Evolutionary conservation across 2,888 invertebrate species (phyloP), one percentile per base, ranked within the genome.

Genomic region (Rhimphoctona megacephalus): DNA sequence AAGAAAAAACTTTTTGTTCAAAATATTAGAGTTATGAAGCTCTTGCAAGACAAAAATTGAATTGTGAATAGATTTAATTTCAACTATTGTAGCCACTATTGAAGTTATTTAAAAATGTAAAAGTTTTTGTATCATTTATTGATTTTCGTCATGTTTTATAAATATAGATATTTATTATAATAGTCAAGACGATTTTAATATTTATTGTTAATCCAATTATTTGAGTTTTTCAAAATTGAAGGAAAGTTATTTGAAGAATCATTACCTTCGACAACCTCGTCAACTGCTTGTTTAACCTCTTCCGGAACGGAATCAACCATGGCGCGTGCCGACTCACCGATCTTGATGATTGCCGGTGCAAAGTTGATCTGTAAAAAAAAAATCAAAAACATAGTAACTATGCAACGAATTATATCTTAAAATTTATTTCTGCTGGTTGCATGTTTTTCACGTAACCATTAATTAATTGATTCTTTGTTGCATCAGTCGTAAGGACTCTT

Each of bases 191-290:
- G 17, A 19, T 49, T 43, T 6, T 19, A 19, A 49, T 49, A 46
- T 19, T 49, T 1, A 6, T 19, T 49, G 17, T n/a, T n/a, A 49
- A 19, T 19, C 19, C 19, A 7, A 49, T 49, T 49, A 49, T 49
- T 19, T 19, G 17, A 49, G 49, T 49, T 7, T 19, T 49, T 19
- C 0, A 7, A 49, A 49, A 6, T n/a, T 5, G n/a, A 49, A 49
- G 4, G 6, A 49, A 30, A 9, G 22, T 25, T 57, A 57, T 57
- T 25, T 5, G 11, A 57, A 25, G 14, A 14, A 57, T 25, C 25
- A 84, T 92, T 91, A 95, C 95, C 96, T 95, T 96, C 96, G 81
- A 95, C 95, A 74, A 96, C 94, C 90, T 95, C 95, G 73, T 95
- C 94, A 88, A 96, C 95, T 89, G 95, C 95, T 80, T 95, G 94